phyloP scores from a whole-genome alignment of 2,797 vertebrate species.

The Carcharodon carcharias region DNA sequence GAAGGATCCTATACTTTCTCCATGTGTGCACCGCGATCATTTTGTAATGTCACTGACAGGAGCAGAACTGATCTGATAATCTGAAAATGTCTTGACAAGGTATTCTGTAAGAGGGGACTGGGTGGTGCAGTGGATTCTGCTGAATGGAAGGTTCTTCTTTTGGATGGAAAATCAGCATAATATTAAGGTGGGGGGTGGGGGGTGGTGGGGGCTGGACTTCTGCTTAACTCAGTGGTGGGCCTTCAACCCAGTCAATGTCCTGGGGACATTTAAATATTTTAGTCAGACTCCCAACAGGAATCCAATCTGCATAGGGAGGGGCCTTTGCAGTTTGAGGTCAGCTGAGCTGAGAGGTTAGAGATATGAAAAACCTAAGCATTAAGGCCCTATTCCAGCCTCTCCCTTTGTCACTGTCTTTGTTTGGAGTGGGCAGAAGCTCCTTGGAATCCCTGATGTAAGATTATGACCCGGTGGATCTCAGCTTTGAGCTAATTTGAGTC shows the following conservation, averaged over 20 bases:
- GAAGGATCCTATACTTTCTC: not conserved
- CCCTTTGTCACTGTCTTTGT: too few relatives aligned
- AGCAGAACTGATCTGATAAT: not conserved
- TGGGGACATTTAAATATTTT: not conserved
- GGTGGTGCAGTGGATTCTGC: not conserved
- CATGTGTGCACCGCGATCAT: not conserved
- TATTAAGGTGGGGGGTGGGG: not conserved
- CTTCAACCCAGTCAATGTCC: not conserved
- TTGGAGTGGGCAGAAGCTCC: too few relatives aligned
- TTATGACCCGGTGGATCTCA: too few relatives aligned
- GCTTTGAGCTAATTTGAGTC: too few relatives aligned
- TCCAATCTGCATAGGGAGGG: not conserved
- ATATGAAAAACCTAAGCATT: too few relatives aligned
- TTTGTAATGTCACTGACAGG: not conserved
- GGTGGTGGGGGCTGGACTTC: not conserved
- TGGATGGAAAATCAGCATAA: not conserved
- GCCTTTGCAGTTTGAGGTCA: not conserved
- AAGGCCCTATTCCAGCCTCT: too few relatives aligned
- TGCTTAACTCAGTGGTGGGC: not conserved
- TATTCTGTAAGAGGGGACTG: not conserved
- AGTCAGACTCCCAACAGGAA: not conserved
- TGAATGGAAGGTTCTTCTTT: not conserved
- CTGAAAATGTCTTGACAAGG: not conserved
- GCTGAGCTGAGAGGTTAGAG: not conserved
- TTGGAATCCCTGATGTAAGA: too few relatives aligned